Evolutionary conservation across 2,113 vertebrate species (phyloP), one percentile per base, ranked within the genome.

Genomic region (Trichechus manatus): DNA sequence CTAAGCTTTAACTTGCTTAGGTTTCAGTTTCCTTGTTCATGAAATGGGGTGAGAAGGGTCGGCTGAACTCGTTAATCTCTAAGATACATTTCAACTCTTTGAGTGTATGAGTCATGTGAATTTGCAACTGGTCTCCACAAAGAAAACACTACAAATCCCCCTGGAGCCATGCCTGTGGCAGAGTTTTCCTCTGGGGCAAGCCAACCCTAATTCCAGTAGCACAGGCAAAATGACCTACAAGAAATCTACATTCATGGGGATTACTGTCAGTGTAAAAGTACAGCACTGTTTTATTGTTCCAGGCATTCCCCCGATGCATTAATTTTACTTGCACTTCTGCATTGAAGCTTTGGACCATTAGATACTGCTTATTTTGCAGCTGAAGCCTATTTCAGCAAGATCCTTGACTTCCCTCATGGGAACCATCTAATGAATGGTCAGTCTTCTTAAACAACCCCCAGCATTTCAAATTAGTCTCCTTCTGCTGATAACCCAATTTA

Each of bases 291-390:
- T 91, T 72, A 89, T 75, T 97, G 96, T 97, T 98, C 93, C 86
- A 94, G 95, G 88, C 92, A 84, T 96, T 98, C 89, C 91, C 94
- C 77, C 77, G 94, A 97, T 61, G 79, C 92, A 94, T 96, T 97
- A 42, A 95, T 98, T 98, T 98, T 96, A 94, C 96, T 96, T 80
- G 72, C 83, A 96, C 96, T 97, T 97, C 93, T 95, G 96, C 91
- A 84, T 61, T 94, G 97, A 98, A 11, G 96, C 81, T 94, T 97
- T 97, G 98, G 93, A 97, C 95, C 94, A 97, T 97, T 93, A 95
- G 93, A 96, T 96, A 89, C 47, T 96, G 95, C 95, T 97, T 94
- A 88, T 97, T 92, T 89, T 87, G 95, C 33, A 2, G 59, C 59
- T 70, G 96, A 98, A 97, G 94, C 89, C 85, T 97, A 87, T 96